Conservation (phyloP, 2,888 invertebrate species). For the Pristionchus entomophagus region DNA sequence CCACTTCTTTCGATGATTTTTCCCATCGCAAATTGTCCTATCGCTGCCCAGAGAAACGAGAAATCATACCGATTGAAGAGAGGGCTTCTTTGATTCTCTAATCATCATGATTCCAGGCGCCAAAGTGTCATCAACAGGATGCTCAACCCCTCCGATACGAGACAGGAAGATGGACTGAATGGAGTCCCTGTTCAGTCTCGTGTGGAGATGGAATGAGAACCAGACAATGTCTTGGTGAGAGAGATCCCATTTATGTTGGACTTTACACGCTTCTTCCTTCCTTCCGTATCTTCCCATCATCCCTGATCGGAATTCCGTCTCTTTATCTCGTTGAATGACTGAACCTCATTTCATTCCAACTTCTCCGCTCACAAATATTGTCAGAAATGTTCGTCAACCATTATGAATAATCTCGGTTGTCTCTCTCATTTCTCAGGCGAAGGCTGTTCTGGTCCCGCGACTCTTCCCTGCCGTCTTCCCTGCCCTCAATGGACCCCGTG, state of each 20-base stretch:
- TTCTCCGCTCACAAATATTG: no score
- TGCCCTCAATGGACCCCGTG: conserved; percentile 61
- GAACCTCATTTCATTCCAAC: no score
- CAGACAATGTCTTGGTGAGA: conserved; percentile 57
- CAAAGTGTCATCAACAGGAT: neutral
- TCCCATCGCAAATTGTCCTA: no score
- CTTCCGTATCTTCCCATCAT: no score
- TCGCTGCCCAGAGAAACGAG: no score
- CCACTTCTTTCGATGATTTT: no score
- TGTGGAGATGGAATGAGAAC: conserved; percentile 61
- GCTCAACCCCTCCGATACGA: conserved; percentile 41
- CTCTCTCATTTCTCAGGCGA: conserved; percentile 25
- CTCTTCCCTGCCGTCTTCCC: conserved; percentile 55
- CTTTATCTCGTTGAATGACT: no score
- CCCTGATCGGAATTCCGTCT: no score
- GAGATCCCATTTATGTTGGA: neutral
- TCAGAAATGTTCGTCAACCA: no score
- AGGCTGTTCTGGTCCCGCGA: conserved; percentile 56
- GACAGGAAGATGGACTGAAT: conserved; percentile 62
- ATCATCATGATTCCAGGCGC: neutral
- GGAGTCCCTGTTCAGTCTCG: conserved; percentile 59
- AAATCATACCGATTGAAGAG: no score
- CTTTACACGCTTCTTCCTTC: no score
- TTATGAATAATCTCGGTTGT: neutral
- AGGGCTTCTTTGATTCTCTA: no score